These are phyloP conservation scores for Takifugu ocellatus DNA, from an alignment of 2,797 vertebrate genomes.

Conservation along the genomic window DNA sequence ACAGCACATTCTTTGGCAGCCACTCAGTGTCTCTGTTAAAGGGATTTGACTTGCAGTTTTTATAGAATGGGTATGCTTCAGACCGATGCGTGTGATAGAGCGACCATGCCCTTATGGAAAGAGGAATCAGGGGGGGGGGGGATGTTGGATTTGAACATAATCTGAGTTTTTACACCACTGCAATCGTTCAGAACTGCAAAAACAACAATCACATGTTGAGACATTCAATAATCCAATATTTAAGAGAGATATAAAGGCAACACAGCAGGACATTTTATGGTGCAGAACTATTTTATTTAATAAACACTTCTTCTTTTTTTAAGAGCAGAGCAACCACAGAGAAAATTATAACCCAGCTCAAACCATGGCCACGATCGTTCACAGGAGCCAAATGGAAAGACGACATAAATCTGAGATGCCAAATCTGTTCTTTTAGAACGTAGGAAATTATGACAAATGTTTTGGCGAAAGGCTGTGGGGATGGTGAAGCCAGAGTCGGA, in stretches of 20 bases:
- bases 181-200: constrained; percentile 20
- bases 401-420: constrained; percentile 66
- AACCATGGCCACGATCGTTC: constrained; percentile 23
- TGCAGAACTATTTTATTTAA: constrained; percentile 39
- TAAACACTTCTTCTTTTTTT: constrained; percentile 19
- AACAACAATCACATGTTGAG: constrained; percentile 22
- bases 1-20: constrained; percentile 60
- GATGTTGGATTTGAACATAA: background rate
- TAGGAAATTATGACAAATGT: constrained; percentile 62
- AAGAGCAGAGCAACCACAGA: constrained; percentile 39
- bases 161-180: constrained; percentile 24
- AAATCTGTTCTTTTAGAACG: constrained; percentile 64
- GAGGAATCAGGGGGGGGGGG: constrained; percentile 44
- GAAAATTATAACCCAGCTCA: constrained; percentile 54
- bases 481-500: constrained; percentile 59
- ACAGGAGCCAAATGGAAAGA: constrained; percentile 65
- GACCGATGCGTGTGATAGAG: constrained; percentile 41
- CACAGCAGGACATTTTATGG: constrained; percentile 24
- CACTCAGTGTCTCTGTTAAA: constrained; percentile 56
- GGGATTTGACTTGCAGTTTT: constrained; percentile 56
- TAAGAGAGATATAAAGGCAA: constrained; percentile 30
- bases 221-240: constrained; percentile 9
- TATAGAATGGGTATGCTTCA: constrained; percentile 39
- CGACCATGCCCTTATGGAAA: constrained; percentile 46
- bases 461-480: constrained; percentile 61